Percentiles rank a stretch among this genome's conserved stretches.
Evolutionary conservation across 1,140 invertebrate species (phyloP).

Genomic region (Magallana ariakensis): DNA sequence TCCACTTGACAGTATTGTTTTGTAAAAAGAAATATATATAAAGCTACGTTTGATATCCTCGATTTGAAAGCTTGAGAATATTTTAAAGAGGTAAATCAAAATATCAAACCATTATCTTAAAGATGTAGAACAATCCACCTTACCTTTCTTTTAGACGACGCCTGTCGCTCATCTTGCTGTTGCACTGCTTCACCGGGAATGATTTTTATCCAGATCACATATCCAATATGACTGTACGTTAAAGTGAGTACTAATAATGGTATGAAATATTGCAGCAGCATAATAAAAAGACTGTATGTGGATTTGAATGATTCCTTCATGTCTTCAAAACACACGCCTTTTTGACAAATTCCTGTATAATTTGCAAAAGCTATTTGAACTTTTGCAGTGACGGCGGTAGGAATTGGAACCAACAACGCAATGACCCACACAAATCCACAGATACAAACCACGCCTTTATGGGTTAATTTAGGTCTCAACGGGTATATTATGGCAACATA

Average conservation of each 20-base stretch:
- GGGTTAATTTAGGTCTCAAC: slow-evolving; percentile 88
- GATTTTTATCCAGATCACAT: slow-evolving; percentile 92
- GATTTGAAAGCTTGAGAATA: no score
- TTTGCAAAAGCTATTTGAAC: slow-evolving; percentile 43
- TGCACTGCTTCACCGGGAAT: slow-evolving; percentile 93
- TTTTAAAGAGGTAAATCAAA: no score
- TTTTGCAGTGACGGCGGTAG: slow-evolving; percentile 67
- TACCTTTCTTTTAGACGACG: slow-evolving; percentile 93
- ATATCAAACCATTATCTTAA: no score
- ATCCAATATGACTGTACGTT: slow-evolving; percentile 91
- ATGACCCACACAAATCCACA: slow-evolving; percentile 88
- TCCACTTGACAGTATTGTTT: no score
- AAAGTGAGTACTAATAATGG: slow-evolving; percentile 90
- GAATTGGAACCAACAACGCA: slow-evolving; percentile 65
- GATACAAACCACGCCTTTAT: slow-evolving; percentile 85
- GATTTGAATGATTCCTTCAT: slow-evolving; percentile 74
- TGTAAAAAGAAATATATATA: no score
- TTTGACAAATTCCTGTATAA: slow-evolving; percentile 46
- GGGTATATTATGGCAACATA: slow-evolving; percentile 97
- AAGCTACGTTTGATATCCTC: no score
- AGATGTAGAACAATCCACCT: not conserved
- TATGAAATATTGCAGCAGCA: slow-evolving; percentile 91
- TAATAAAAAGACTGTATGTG: slow-evolving; percentile 88
- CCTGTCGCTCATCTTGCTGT: slow-evolving; percentile 89
- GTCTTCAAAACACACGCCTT: slow-evolving; percentile 63